Evolutionary conservation across 1,140 invertebrate genomes (phyloP), one percentile per base, ranked within the genome.

Genomic region (Batillaria attramentaria): DNA sequence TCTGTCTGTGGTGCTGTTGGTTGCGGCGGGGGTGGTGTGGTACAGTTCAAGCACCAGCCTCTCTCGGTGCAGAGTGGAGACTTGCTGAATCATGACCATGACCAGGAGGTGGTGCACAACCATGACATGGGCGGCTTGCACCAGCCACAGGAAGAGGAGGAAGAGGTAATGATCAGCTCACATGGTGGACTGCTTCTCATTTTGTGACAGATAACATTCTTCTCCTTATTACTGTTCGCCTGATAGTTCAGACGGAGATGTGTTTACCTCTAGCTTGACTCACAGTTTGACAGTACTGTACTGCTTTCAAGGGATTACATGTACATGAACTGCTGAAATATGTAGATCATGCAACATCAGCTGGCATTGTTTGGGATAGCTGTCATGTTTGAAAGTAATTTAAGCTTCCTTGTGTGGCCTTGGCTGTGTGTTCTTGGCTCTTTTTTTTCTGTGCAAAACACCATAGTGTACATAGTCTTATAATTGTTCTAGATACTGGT

Each of bases 51-150:
- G 74, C 86, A 87, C 78, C 86, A 87, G 77, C 88, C 87, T 62
- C 78, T 89, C 74, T 89, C 88, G 18, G 87, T 89, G 66, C 84
- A 89, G 80, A 89, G 88, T 82, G 88, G 88, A 43, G 88, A 89
- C 81, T 78, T 89, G 42, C 76, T 89, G 16, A 81, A 81, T 83
- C 74, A 75, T 69, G 86, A 85, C 62, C 74, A 75, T 69, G 86
- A 85, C 62, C 82, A 81, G 65, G 87, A 88, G 72, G 85, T 84
- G 31, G 72, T 84, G n/a, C 85, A 86, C 77, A 80, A 83, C 70
- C 80, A 83, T 79, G 82, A 81, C 72, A 79, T 65, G 41, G 72
- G 39, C 69, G 60, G 77, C 35, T 31, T 60, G 5, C 77, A 78
- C 24, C 70, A 78, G 24, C 57, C 73, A 72, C 72, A 78, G 68